These are phyloP conservation scores for Chesias legatella DNA, from an alignment of 2,888 invertebrate species.

Conservation along the genomic window DNA sequence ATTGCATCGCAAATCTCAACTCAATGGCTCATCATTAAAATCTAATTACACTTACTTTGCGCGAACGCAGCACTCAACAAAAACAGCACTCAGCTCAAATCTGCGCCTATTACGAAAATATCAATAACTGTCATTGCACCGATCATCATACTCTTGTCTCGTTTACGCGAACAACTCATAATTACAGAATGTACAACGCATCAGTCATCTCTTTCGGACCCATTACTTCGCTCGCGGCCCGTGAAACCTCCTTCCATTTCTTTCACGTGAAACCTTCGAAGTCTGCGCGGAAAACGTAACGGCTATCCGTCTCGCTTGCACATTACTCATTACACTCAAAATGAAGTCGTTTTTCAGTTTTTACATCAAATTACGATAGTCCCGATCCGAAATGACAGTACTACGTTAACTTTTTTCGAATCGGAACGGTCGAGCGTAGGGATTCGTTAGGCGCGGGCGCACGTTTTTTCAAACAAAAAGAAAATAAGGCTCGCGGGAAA, in stretches of 20 bases:
- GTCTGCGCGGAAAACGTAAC: conserved; percentile 39
- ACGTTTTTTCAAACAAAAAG: conserved; percentile 63
- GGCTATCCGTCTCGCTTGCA: conserved; percentile 51
- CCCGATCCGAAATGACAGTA: conserved; percentile 58
- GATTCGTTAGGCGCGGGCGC: conserved; percentile 60
- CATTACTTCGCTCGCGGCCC: conserved; percentile 65
- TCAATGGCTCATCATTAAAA: conserved; percentile 60
- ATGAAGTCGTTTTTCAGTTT: conserved; percentile 53
- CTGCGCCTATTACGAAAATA: conserved; percentile 65
- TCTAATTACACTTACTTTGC: conserved; percentile 62
- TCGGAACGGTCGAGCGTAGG: conserved; percentile 52
- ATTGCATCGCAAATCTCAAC: conserved; percentile 34
- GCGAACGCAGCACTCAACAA: conserved; percentile 43
- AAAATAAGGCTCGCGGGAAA: conserved; percentile 73
- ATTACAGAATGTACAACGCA: conserved; percentile 64
- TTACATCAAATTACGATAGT: conserved; percentile 45
- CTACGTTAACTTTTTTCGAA: conserved; percentile 53
- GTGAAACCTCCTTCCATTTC: conserved; percentile 62
- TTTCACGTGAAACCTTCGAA: conserved; percentile 55
- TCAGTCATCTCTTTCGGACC: conserved; percentile 73
- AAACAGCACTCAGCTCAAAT: conserved; percentile 54
- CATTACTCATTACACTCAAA: conserved; percentile 39
- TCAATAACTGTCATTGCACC: conserved; percentile 76
- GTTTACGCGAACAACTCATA: conserved; percentile 69
- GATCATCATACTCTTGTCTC: conserved; percentile 74